Evolutionary conservation across 2,113 vertebrate genomes (phyloP).

Genomic region (Gallinago media): DNA sequence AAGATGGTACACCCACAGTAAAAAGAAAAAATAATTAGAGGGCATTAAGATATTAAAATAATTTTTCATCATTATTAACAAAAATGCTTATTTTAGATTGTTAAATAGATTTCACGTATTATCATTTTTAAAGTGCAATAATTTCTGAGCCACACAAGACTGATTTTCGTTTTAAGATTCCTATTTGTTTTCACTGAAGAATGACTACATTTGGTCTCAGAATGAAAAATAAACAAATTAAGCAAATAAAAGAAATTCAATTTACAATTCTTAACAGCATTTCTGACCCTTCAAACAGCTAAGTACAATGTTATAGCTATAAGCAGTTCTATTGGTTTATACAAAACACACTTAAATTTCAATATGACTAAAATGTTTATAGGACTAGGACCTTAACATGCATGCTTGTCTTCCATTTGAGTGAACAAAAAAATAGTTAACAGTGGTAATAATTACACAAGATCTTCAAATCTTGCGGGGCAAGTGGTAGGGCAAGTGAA

Average conservation of each 20-base stretch:
- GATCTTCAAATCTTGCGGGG: conserved; percentile 10
- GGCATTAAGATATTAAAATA: conserved; percentile 6
- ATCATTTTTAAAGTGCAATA: conserved; percentile 41
- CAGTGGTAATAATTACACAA: conserved; percentile 12
- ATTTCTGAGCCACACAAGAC: conserved; percentile 74
- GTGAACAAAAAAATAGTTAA: conserved; percentile 49
- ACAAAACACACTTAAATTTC: not conserved
- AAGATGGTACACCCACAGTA: conserved; percentile 47
- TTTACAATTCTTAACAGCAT: conserved; percentile 30
- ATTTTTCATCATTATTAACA: conserved; percentile 41
- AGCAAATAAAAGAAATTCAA: conserved; percentile 19
- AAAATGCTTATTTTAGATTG: conserved; percentile 42
- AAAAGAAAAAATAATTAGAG: conserved; percentile 34
- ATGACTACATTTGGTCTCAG: conserved; percentile 58
- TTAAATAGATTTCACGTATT: conserved; percentile 52
- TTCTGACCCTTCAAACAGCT: not conserved
- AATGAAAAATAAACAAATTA: conserved; percentile 72
- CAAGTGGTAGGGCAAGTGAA: not conserved
- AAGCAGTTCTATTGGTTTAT: not conserved
- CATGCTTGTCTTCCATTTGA: not conserved
- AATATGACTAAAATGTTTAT: not conserved
- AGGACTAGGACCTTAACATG: not conserved
- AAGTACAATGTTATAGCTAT: not conserved
- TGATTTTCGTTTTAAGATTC: conserved; percentile 69
- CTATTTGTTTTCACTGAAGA: conserved; percentile 73